Conservation (phyloP, 35 echinoderm and acorn worm genomes). For the Amphiura filiformis region DNA sequence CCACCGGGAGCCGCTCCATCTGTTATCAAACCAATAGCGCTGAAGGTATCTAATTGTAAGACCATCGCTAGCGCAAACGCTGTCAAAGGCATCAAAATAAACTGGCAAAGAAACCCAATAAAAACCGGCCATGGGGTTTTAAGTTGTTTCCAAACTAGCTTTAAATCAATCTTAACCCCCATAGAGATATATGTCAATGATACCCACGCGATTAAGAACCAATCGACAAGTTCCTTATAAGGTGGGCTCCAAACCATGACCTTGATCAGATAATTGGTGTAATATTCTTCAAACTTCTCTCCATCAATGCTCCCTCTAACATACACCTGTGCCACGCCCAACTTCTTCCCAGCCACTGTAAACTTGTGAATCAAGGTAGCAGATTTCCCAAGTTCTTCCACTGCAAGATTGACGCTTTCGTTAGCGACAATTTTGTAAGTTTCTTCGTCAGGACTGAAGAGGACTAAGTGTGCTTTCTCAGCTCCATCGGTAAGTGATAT, state of each 20-base stretch:
- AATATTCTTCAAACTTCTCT: not conserved
- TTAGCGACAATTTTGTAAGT: not conserved
- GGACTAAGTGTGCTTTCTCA: not conserved
- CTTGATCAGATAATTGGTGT: not conserved
- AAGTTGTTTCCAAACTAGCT: not conserved
- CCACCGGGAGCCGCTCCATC: conserved; percentile 21
- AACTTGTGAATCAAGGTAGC: not conserved
- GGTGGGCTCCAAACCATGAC: not conserved
- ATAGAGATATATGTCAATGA: conserved; percentile 1
- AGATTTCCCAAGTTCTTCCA: not conserved
- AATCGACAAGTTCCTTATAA: not conserved
- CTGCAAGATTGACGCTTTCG: not conserved
- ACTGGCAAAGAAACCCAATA: conserved; percentile 32
- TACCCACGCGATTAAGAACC: not conserved
- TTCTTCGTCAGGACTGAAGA: not conserved
- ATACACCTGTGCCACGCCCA: not conserved
- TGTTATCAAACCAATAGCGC: not conserved
- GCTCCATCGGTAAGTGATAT: not conserved
- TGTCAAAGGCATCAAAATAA: conserved; percentile 10
- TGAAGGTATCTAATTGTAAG: not conserved
- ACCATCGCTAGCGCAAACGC: not conserved
- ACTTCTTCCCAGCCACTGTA: not conserved
- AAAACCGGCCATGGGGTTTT: not conserved
- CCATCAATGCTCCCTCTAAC: not conserved
- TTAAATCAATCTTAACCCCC: conserved; percentile 11